Base-by-base conservation (phyloP, 2,888 invertebrate species). In the Pristionchus japonicus region DNA sequence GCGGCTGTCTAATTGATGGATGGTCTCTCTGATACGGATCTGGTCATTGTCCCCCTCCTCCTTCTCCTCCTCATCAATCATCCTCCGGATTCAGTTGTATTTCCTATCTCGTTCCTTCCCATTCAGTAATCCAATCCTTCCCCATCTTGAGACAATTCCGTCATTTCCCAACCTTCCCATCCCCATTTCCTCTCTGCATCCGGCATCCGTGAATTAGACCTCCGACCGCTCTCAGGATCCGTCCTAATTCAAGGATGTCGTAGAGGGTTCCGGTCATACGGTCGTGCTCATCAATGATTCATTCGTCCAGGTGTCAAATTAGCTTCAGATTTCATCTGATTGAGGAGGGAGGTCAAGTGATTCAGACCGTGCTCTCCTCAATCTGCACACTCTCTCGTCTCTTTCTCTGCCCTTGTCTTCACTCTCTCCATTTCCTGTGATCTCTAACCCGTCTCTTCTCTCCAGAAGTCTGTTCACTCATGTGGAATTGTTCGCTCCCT, bases 261-360 rank as follows among this genome's bases (percentile, higher is more conserved):
- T 37, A 37, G 70, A 34, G 15, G 37, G 37, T 34, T 77, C 77
- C 27, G 23, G 37, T 40, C 77, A 77, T 77, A 77, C 43, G 77
- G 77, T 43, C n/a, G 11, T n/a, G 27, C 40, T 77, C 77, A 77
- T 77, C 43, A 77, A 77, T 77, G 43, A 77, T 47, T 77, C 77
- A 77, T 77, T 1, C n/a, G 17, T 20, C n/a, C 77, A 77, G 77
- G 77, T 77, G 77, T 43, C 43, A 77, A 77, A 77, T 77, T 77
- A 43, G 77, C 43, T 27, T 77, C 77, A 77, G 77, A 77, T 77
- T 77, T 77, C 77, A 77, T 77, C 13, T 77, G 77, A 77, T 77
- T 40, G 27, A n/a, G 74, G 1, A 13, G n/a, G 27, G 47, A 47
- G 77, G 77, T 77, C 77, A 77, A 77, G 77, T 37, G 82, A 49